Percentiles rank a stretch among this genome's conserved stretches.
phyloP scores from a whole-genome alignment of 2,113 vertebrate genomes.

The Pogona vitticeps region DNA sequence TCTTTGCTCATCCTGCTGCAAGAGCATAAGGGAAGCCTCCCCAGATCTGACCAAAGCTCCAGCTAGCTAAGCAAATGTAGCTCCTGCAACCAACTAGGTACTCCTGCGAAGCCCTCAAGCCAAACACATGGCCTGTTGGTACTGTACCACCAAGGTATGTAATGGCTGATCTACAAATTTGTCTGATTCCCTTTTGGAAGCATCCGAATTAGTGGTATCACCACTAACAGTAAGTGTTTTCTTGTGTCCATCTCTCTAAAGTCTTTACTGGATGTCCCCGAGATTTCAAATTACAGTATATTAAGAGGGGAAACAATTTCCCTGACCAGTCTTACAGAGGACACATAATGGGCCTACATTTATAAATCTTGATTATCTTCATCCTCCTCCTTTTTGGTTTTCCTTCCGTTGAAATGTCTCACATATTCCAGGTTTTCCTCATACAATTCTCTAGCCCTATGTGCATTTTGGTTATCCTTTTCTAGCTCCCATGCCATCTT shows the following conservation, averaged over 20 bases:
- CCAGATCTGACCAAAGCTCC: background rate
- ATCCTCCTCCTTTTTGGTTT: background rate
- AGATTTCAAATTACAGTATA: background rate
- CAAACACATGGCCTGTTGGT: background rate
- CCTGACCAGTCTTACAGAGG: background rate
- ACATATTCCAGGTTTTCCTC: background rate
- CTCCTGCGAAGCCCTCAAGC: background rate
- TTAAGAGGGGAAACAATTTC: background rate
- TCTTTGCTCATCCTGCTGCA: background rate
- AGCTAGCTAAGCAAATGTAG: background rate
- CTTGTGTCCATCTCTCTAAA: background rate
- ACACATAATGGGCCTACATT: background rate
- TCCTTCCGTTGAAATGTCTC: background rate
- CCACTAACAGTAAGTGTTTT: background rate
- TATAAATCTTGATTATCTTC: background rate
- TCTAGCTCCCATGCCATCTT: background rate
- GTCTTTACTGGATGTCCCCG: background rate
- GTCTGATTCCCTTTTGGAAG: background rate
- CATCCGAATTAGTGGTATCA: background rate
- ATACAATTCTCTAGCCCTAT: background rate
- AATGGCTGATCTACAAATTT: background rate
- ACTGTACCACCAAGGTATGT: background rate
- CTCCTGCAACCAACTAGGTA: background rate
- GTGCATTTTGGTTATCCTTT: background rate
- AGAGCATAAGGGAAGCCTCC: background rate